phyloP scores from a whole-genome alignment of 92 coral and sea anemone genomes.

The Palythoa heliodiscus region DNA sequence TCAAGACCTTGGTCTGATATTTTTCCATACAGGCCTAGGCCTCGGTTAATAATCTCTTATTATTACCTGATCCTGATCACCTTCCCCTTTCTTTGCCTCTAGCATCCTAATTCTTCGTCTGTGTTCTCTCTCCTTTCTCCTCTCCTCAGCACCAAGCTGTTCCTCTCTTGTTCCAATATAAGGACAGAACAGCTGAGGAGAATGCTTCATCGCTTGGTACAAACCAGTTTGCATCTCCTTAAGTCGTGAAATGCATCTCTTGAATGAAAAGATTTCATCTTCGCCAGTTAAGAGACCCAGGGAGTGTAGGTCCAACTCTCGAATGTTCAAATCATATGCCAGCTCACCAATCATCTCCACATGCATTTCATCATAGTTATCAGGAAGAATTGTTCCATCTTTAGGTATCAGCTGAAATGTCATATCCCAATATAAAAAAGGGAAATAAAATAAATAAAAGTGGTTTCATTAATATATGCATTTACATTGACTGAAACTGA shows the following conservation, averaged over 20 bases:
- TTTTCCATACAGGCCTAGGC: too few species aligned
- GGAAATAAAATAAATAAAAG: not conserved
- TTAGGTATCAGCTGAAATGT: conserved; percentile 71
- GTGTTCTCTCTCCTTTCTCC: conserved; percentile 69
- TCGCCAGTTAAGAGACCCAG: conserved; percentile 84
- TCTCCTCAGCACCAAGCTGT: conserved; percentile 60
- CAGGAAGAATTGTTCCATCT: conserved; percentile 37
- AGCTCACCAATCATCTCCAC: conserved; percentile 86
- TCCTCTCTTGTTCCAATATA: conserved; percentile 72
- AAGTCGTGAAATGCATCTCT: conserved; percentile 82
- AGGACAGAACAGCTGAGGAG: conserved; percentile 68
- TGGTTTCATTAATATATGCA: too few species aligned
- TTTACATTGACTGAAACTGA: too few species aligned
- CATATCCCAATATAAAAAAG: too few species aligned
- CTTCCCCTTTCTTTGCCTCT: conserved; percentile 44
- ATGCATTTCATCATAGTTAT: conserved; percentile 78
- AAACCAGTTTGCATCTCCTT: conserved; percentile 81
- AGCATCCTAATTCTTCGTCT: conserved; percentile 59
- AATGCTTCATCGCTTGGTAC: conserved; percentile 64
- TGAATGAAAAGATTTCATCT: conserved; percentile 84
- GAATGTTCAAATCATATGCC: conserved; percentile 78
- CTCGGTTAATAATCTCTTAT: too few species aligned
- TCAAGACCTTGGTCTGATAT: too few species aligned
- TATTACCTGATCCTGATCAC: conserved; percentile 38
- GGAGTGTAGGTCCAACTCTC: conserved; percentile 65